phyloP scores from a whole-genome alignment of 2,888 invertebrate species.

The Drosophila mimica region DNA sequence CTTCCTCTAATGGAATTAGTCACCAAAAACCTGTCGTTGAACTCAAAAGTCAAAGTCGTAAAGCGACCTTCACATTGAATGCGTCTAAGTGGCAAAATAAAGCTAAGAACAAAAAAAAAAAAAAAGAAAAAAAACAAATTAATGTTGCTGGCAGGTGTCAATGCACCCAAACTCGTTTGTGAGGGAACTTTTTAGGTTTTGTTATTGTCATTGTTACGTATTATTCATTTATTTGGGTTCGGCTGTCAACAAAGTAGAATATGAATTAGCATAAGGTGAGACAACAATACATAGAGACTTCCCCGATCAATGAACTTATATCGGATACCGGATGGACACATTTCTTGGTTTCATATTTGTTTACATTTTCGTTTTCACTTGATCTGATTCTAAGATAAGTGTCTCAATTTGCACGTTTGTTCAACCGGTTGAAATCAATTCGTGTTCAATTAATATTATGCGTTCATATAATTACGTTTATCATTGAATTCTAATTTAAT shows the following conservation, averaged over 20 bases:
- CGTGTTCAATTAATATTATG: slow-evolving; percentile 35
- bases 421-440: slow-evolving; percentile 27
- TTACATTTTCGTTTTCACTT: slow-evolving; percentile 45
- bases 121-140: background rate
- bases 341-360: slow-evolving; percentile 41
- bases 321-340: slow-evolving; percentile 39
- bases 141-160: slow-evolving; percentile 54
- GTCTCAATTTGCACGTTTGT: slow-evolving; percentile 22
- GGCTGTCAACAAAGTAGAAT: slow-evolving; percentile 41
- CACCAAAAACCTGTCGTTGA: slow-evolving; percentile 64
- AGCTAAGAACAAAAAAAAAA: slow-evolving; percentile 5
- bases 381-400: slow-evolving; percentile 32
- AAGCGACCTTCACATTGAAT: slow-evolving; percentile 76
- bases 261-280: slow-evolving; percentile 64
- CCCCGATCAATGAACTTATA: slow-evolving; percentile 68
- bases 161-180: slow-evolving; percentile 58
- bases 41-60: slow-evolving; percentile 37
- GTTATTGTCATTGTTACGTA: slow-evolving; percentile 27
- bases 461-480: background rate
- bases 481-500: slow-evolving; percentile 3
- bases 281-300: slow-evolving; percentile 34
- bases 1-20: slow-evolving; percentile 68
- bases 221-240: slow-evolving; percentile 57
- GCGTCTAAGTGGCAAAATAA: slow-evolving; percentile 44
- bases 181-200: slow-evolving; percentile 36